Conservation (phyloP, 2,797 vertebrate genomes). For the Parauchenoglanis punctatus region DNA sequence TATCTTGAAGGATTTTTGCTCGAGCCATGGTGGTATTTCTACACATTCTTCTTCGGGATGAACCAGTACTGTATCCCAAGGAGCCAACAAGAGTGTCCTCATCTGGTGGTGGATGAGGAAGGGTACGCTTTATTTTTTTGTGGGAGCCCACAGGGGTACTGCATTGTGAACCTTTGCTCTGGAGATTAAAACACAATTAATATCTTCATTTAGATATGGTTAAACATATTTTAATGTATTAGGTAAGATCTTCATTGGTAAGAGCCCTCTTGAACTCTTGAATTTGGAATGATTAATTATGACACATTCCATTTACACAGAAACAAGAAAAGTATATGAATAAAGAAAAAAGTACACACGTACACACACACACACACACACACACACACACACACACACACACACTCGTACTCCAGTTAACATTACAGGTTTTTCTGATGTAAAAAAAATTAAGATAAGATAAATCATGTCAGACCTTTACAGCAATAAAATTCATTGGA, state of each 20-base stretch:
- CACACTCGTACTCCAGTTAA: too few relatives aligned
- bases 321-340: neutral
- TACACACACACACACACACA: neutral
- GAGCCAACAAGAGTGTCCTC: constrained; percentile 82
- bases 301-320: neutral
- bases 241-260: neutral
- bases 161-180: constrained; percentile 84
- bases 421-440: too few relatives aligned
- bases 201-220: neutral
- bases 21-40: constrained; percentile 96
- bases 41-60: constrained; percentile 91
- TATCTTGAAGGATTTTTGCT: constrained; percentile 98
- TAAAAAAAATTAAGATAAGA: too few relatives aligned
- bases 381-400: too few relatives aligned
- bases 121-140: constrained; percentile 97
- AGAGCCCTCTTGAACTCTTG: neutral
- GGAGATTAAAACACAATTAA: constrained; percentile 53
- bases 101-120: constrained; percentile 95
- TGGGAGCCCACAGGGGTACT: constrained; percentile 81
- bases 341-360: neutral
- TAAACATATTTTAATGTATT: neutral
- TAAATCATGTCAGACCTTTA: too few relatives aligned
- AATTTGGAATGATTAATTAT: neutral
- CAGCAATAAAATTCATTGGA: neutral
- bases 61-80: constrained; percentile 84